Evolutionary conservation across 92 coral and sea anemone species (phyloP).

Genomic region (Epizoanthus rinbou): DNA sequence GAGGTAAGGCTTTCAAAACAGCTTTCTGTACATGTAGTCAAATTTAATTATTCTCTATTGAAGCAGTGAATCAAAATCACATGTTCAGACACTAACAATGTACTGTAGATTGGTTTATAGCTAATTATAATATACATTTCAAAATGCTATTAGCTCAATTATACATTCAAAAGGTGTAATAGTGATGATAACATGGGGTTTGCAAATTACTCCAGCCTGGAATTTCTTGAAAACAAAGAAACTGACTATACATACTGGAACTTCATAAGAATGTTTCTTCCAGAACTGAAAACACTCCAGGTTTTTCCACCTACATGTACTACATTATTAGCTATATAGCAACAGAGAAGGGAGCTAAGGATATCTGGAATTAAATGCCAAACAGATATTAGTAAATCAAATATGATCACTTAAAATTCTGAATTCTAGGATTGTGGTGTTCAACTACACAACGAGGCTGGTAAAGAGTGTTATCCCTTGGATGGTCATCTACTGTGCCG

Average conservation of each 20-base stretch:
- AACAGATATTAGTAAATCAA: background rate
- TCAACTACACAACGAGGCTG: constrained; percentile 56
- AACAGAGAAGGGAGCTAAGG: too few species aligned
- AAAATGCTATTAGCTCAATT: too few species aligned
- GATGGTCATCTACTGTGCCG: constrained; percentile 63
- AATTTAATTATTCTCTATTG: background rate
- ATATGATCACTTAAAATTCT: background rate
- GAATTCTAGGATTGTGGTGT: constrained; percentile 69
- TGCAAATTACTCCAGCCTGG: too few species aligned
- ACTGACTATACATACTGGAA: too few species aligned
- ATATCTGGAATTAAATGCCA: background rate
- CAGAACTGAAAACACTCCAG: background rate
- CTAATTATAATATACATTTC: too few species aligned
- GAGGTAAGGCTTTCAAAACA: constrained; percentile 49
- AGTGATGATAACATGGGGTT: too few species aligned
- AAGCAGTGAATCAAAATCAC: background rate
- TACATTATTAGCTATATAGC: too few species aligned
- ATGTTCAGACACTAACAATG: background rate
- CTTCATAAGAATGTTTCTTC: background rate
- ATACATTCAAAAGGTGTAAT: too few species aligned
- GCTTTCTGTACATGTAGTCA: too few species aligned
- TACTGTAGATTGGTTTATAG: too few species aligned
- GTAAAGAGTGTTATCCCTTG: constrained; percentile 67
- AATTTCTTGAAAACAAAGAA: too few species aligned
- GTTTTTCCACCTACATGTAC: too few species aligned